Evolutionary conservation across 2,113 vertebrate genomes (phyloP).

Genomic region (Strigops habroptila): DNA sequence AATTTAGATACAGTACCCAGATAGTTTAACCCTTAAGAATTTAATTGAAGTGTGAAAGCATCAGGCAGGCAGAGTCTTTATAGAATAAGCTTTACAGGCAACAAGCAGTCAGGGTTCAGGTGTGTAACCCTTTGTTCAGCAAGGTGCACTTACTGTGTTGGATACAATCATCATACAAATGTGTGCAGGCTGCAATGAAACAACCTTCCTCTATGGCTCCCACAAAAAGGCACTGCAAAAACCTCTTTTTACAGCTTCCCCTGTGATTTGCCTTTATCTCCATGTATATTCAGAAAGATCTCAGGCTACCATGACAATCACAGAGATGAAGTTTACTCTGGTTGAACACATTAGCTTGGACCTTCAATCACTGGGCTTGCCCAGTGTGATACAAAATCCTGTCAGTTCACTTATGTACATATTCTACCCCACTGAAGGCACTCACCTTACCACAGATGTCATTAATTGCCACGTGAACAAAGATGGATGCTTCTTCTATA

Average conservation of each 20-base stretch:
- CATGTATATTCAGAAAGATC: background rate
- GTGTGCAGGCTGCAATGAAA: background rate
- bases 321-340: background rate
- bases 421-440: background rate
- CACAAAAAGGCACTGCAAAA: background rate
- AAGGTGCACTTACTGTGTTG: background rate
- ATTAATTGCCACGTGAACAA: conserved; percentile 92
- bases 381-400: background rate
- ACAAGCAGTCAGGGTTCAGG: background rate
- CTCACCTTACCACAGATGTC: conserved; percentile 99
- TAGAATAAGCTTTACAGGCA: background rate
- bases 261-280: background rate
- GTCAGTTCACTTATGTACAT: background rate
- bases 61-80: background rate
- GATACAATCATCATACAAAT: background rate
- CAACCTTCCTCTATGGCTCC: background rate
- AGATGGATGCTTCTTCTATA: conserved; percentile 97
- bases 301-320: background rate
- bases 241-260: background rate
- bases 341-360: background rate
- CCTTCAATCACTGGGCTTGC: background rate
- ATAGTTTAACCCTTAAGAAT: background rate
- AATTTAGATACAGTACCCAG: background rate
- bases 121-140: background rate
- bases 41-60: background rate